Percentiles rank a stretch among this genome's conserved stretches.
phyloP scores from a whole-genome alignment of 2,797 vertebrate genomes.

The Rhabdomys pumilio region DNA sequence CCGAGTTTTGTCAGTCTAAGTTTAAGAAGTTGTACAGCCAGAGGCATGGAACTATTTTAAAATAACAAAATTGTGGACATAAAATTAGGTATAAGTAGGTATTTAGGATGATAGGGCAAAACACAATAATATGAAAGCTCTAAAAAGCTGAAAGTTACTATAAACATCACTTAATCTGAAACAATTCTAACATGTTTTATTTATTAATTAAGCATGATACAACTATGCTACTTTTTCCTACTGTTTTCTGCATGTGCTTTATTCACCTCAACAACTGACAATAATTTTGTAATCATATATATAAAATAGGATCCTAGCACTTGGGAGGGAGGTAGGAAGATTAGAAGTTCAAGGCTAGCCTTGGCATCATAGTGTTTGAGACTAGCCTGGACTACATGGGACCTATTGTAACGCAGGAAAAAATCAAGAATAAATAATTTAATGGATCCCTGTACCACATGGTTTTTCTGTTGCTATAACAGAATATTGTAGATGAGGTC shows the following conservation, averaged over 20 bases:
- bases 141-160: conserved; percentile 23
- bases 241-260: conserved; percentile 41
- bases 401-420: background rate
- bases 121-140: background rate
- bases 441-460: background rate
- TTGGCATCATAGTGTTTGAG: background rate
- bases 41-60: background rate
- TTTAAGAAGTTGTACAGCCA: background rate
- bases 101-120: conserved; percentile 42
- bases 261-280: conserved; percentile 18
- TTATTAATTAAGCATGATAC: conserved; percentile 24
- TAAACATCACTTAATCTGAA: conserved; percentile 64
- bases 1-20: conserved; percentile 18
- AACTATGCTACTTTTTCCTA: conserved; percentile 32
- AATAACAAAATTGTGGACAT: conserved; percentile 41
- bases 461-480: background rate
- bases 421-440: conserved; percentile 11
- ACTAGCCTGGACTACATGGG: background rate
- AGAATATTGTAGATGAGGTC: background rate
- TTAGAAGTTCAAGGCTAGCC: background rate
- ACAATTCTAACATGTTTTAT: conserved; percentile 50
- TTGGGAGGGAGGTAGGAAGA: background rate
- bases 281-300: conserved; percentile 38
- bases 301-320: conserved; percentile 53
- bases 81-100: conserved; percentile 54